A percentile compares a stretch with the other conserved stretches of the same genome.
Conservation (phyloP, 2,888 invertebrate genomes). For the Plagodis pulveraria region DNA sequence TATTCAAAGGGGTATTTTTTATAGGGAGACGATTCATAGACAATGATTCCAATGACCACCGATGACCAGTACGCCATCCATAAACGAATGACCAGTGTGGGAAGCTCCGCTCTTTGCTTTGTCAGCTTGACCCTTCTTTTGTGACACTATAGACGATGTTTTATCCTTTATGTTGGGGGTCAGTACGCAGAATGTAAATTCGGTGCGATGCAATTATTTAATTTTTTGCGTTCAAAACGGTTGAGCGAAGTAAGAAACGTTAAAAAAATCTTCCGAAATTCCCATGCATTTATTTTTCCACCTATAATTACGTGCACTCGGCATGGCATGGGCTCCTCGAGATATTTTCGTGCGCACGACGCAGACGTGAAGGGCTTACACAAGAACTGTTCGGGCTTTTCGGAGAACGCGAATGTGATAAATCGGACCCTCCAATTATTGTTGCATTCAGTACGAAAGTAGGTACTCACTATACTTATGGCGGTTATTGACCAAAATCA, state of each 20-base stretch:
- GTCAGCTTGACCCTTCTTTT: slow-evolving; percentile 74
- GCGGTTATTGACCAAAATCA: slow-evolving; percentile 82
- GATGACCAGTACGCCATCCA: slow-evolving; percentile 70
- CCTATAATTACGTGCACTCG: slow-evolving; percentile 79
- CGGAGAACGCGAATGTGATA: slow-evolving; percentile 82
- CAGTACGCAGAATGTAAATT: slow-evolving; percentile 57
- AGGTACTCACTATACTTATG: slow-evolving; percentile 79
- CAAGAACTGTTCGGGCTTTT: slow-evolving; percentile 80
- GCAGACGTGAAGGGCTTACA: slow-evolving; percentile 79
- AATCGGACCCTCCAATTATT: slow-evolving; percentile 83
- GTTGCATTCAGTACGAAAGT: slow-evolving; percentile 81
- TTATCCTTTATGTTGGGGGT: slow-evolving; percentile 65
- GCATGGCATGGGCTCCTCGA: slow-evolving; percentile 74
- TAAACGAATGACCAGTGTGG: slow-evolving; percentile 77
- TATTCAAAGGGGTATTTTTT: slow-evolving; percentile 69
- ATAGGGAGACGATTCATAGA: slow-evolving; percentile 67
- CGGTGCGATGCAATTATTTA: slow-evolving; percentile 56
- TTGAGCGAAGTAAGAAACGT: slow-evolving; percentile 63
- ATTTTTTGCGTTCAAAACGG: slow-evolving; percentile 73
- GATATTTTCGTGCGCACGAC: slow-evolving; percentile 82
- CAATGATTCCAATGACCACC: slow-evolving; percentile 77
- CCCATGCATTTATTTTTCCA: slow-evolving; percentile 79
- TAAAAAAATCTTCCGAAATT: slow-evolving; percentile 65
- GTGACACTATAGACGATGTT: slow-evolving; percentile 60
- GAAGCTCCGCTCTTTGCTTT: slow-evolving; percentile 67